Base-by-base conservation (phyloP, 2,113 vertebrate species). In the Regulus satrapa region DNA sequence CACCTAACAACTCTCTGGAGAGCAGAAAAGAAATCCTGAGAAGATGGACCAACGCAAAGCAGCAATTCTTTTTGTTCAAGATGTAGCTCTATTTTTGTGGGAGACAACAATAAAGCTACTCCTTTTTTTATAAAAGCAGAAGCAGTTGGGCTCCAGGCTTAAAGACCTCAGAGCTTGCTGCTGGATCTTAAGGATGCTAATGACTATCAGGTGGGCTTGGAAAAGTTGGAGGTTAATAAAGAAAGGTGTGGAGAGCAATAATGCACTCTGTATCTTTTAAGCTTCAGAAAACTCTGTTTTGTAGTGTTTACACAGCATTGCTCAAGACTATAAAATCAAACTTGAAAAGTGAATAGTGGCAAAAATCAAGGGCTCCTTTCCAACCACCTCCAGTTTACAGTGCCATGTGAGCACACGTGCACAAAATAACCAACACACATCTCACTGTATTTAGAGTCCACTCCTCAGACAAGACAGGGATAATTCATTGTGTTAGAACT, bases 371-470 rank as follows among this genome's bases (percentile, higher is more conserved):
- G 32, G 23, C 36, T 13, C 8, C 15, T 2, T 1, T 7, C 31
- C 9, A 85, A 40, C 23, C 49, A 58, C 4, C 31, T 4, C 5
- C 26, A 38, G 29, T 18, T 61, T 7, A 21, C 48, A 56, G 71
- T 2, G 21, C 45, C 28, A 28, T 0, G 2, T 4, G 20, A 40
- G 58, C 55, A 12, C 8, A 3, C 0, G 8, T 1, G 6, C 20
- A 25, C 12, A 5, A 25, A 17, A 40, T 9, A 68, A 78, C 18
- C 48, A 48, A 43, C 3, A 3, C 0, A 3, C 3, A 26, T 10
- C 41, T 43, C 32, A 10, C 1, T 3, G 11, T 14, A 10, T 2
- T 14, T 1, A 29, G 25, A 46, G 10, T 5, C n/a, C 1, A 1
- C 15, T 14, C 28, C 5, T 67, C 43, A 20, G 1, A 36, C 23